Evolutionary conservation across 2,797 vertebrate genomes (phyloP).

Genomic region (Champsocephalus esox): DNA sequence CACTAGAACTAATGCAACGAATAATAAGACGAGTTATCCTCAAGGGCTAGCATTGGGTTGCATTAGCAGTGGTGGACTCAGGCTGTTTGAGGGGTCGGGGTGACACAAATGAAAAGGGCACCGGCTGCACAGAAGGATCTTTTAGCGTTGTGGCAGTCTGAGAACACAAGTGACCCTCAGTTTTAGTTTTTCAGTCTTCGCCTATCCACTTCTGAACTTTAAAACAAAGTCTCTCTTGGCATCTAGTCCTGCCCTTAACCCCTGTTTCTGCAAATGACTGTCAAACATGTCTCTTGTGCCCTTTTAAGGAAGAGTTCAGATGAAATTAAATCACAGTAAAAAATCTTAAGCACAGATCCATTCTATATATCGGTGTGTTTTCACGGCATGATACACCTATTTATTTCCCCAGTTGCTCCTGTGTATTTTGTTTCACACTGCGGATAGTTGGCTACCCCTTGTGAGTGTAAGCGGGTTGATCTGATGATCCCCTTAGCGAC

Average conservation of each 20-base stretch:
- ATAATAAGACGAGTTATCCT: neutral
- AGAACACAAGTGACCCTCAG: neutral
- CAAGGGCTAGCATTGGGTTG: neutral
- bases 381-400: too few species aligned
- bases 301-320: conserved; percentile 36
- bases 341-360: neutral
- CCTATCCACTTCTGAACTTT: conserved; percentile 21
- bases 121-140: neutral
- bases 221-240: conserved; percentile 16
- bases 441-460: too few species aligned
- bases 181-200: neutral
- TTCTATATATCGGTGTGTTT: neutral
- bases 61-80: neutral
- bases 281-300: conserved; percentile 26
- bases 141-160: too few species aligned
- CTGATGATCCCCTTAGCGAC: too few species aligned
- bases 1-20: neutral
- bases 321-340: conserved; percentile 5
- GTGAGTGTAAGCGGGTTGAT: too few species aligned
- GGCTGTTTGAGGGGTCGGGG: neutral
- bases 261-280: conserved; percentile 29
- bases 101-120: neutral
- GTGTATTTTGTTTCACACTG: too few species aligned
- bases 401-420: too few species aligned
- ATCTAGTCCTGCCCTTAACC: neutral